Evolutionary conservation across 2,113 vertebrate species (phyloP).

Genomic region (Chloebia gouldiae): DNA sequence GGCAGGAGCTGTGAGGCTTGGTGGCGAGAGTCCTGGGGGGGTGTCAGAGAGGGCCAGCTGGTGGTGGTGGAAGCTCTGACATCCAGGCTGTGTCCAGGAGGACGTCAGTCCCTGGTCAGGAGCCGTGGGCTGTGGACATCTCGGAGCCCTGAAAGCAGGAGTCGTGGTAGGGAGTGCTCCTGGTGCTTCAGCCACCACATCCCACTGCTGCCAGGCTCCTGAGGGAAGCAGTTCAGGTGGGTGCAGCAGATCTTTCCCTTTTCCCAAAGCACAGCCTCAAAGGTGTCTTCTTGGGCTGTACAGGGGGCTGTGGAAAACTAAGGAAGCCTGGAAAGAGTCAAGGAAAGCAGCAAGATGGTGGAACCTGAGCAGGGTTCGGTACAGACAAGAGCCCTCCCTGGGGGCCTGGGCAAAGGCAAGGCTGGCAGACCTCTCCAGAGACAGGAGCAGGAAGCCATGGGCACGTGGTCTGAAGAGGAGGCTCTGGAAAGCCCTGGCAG

Average conservation of each 20-base stretch:
- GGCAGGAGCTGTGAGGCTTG: not conserved
- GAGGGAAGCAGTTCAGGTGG: not conserved
- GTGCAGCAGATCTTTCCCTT: not conserved
- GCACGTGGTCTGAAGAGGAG: rapidly evolving
- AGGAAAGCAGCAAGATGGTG: not conserved
- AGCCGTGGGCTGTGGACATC: rapidly evolving
- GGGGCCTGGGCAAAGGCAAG: not conserved
- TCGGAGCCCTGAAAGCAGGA: not conserved
- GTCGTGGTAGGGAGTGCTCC: not conserved
- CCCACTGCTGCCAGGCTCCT: not conserved
- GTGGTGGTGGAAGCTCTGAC: not conserved
- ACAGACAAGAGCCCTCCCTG: rapidly evolving
- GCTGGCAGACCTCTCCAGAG: not conserved
- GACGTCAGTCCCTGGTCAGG: not conserved
- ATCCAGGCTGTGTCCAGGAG: rapidly evolving
- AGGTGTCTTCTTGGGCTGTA: not conserved
- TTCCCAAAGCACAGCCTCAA: not conserved
- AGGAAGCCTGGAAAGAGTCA: not conserved
- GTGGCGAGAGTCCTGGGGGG: not conserved
- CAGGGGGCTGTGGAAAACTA: not conserved
- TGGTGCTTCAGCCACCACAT: not conserved
- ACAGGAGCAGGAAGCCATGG: rapidly evolving
- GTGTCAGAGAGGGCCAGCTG: not conserved
- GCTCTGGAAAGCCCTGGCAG: not conserved
- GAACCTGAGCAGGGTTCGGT: not conserved